Evolutionary conservation across 2,797 vertebrate genomes (phyloP).

Genomic region (Rallus crepitans): DNA sequence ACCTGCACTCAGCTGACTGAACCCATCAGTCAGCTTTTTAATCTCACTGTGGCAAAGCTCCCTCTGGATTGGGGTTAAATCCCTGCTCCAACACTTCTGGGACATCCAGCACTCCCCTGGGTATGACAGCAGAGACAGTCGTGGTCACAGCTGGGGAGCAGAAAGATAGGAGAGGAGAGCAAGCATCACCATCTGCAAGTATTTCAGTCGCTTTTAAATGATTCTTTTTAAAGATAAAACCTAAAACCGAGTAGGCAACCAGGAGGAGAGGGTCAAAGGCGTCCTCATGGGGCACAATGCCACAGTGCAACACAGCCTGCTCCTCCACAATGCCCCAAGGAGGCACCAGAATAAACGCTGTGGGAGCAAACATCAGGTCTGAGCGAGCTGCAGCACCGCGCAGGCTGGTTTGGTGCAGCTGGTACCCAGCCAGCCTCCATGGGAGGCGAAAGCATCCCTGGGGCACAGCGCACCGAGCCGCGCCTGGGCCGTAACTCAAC

Average conservation of each 20-base stretch:
- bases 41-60: not conserved
- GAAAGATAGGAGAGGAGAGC: not conserved
- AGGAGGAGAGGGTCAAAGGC: not conserved
- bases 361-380: not conserved
- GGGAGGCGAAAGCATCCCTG: not conserved
- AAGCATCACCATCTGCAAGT: not conserved
- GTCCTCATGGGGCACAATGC: fast-evolving
- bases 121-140: not conserved
- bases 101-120: not conserved
- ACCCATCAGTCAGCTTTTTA: not conserved
- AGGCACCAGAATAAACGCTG: not conserved
- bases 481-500: not conserved
- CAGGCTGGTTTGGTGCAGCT: fast-evolving
- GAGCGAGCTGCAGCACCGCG: not conserved
- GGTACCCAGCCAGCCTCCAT: fast-evolving
- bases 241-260: not conserved
- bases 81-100: not conserved
- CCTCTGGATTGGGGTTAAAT: not conserved
- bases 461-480: fast-evolving
- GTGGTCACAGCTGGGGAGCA: not conserved
- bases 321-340: fast-evolving
- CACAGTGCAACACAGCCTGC: not conserved
- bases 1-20: not conserved
- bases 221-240: not conserved
- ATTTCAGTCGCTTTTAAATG: not conserved